Evolutionary conservation across 2,113 vertebrate species (phyloP).

Genomic region (Microcebus ravelobensis): DNA sequence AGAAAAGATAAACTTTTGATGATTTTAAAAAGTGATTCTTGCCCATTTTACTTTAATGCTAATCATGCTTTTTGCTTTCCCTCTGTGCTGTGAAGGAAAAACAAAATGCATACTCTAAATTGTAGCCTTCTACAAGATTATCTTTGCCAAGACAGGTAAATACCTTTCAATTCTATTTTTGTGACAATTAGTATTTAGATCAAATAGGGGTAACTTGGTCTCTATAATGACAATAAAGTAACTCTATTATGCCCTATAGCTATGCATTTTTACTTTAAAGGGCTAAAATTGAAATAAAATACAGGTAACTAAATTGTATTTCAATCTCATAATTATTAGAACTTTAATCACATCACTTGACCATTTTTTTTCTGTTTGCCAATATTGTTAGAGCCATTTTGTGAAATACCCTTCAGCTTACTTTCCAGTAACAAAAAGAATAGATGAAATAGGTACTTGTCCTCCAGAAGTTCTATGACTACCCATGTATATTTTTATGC

Average conservation of each 20-base stretch:
- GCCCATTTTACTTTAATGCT: neutral
- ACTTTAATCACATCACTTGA: constrained; percentile 67
- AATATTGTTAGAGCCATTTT: constrained; percentile 30
- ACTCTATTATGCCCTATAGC: neutral
- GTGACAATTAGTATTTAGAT: neutral
- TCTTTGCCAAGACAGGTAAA: constrained; percentile 35
- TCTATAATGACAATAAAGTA: constrained; percentile 3
- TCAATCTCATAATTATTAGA: constrained; percentile 47
- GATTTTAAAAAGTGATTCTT: neutral
- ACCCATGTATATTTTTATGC: constrained; percentile 69
- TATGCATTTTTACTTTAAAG: constrained; percentile 45
- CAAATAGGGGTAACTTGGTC: constrained; percentile 20
- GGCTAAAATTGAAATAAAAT: constrained; percentile 24
- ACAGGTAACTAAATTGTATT: constrained; percentile 27
- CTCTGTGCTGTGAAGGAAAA: constrained; percentile 3
- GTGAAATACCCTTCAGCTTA: constrained; percentile 48
- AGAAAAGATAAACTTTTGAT: neutral
- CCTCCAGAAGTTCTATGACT: constrained; percentile 74
- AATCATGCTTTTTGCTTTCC: neutral
- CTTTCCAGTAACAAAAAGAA: constrained; percentile 29
- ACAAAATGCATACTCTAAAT: neutral
- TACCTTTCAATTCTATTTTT: constrained; percentile 6
- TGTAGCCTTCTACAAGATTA: neutral
- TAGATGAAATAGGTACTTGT: constrained; percentile 54
- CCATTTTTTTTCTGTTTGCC: constrained; percentile 29